Percentiles rank a stretch among this genome's conserved stretches.
Conservation (phyloP, 2,888 invertebrate species). For the Epistrophe grossulariae region DNA sequence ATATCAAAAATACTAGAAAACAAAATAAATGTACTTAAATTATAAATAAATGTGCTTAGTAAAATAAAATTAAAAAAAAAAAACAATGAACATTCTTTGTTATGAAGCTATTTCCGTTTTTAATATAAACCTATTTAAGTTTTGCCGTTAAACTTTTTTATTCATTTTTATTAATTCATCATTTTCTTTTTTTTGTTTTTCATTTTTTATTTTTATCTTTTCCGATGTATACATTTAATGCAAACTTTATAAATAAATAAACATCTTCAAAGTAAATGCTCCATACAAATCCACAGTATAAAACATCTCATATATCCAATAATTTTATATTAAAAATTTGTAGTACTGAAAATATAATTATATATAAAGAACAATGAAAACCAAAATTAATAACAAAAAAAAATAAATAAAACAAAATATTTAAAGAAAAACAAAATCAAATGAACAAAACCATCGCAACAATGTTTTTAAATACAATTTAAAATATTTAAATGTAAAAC, state of each 20-base stretch:
- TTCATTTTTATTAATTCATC: conserved; percentile 41
- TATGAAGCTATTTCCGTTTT: conserved; percentile 36
- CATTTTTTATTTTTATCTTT: not conserved
- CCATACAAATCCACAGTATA: conserved; percentile 55
- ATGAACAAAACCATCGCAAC: conserved; percentile 72
- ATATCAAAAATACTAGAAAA: conserved; percentile 53
- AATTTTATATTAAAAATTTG: conserved; percentile 54
- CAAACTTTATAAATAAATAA: conserved; percentile 32
- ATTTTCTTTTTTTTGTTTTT: conserved; percentile 12
- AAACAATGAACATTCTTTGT: conserved; percentile 36
- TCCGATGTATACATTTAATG: conserved; percentile 17
- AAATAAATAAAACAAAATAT: conserved; percentile 32
- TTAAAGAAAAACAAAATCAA: conserved; percentile 29
- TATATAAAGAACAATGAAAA: conserved; percentile 41
- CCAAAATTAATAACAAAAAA: conserved; percentile 49
- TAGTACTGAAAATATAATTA: conserved; percentile 65
- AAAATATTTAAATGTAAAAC: conserved; percentile 56
- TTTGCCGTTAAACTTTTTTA: conserved; percentile 51
- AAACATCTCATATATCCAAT: conserved; percentile 66
- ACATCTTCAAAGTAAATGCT: conserved; percentile 35
- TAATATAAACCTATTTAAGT: conserved; percentile 44
- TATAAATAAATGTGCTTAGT: conserved; percentile 70
- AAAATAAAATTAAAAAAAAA: conserved; percentile 9
- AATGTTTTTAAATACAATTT: conserved; percentile 61
- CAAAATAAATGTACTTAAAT: conserved; percentile 65